phyloP scores from a whole-genome alignment of 2,888 invertebrate species.

The Andrena marginata region DNA sequence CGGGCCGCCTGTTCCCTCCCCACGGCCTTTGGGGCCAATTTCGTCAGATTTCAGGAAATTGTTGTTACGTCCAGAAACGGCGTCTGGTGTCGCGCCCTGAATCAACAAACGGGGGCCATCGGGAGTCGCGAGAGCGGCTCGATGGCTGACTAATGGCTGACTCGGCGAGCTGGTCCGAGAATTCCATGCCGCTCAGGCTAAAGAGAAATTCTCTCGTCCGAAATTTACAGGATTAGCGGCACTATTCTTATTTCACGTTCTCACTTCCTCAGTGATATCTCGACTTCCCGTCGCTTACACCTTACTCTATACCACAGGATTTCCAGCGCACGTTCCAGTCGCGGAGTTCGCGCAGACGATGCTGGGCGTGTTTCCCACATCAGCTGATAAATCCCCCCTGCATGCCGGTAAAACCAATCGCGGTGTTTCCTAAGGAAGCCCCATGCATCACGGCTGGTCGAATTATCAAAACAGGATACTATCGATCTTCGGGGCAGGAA shows the following conservation, averaged over 20 bases:
- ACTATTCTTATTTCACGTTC: no score
- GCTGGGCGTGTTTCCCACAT: background rate
- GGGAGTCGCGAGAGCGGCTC: slow-evolving; percentile 37
- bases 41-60: slow-evolving; percentile 85
- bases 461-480: slow-evolving; percentile 58
- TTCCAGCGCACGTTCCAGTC: no score
- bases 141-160: slow-evolving; percentile 26
- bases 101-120: slow-evolving; percentile 78
- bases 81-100: slow-evolving; percentile 78
- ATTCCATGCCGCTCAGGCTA: background rate
- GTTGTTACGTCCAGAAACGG: slow-evolving; percentile 82
- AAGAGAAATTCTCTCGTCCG: background rate
- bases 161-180: background rate
- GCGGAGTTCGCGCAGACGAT: background rate
- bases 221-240: no score
- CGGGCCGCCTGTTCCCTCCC: slow-evolving; percentile 48
- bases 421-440: slow-evolving; percentile 42
- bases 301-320: no score
- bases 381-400: background rate
- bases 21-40: slow-evolving; percentile 81
- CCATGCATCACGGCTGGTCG: slow-evolving; percentile 47
- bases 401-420: slow-evolving; percentile 28
- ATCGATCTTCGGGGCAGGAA: slow-evolving; percentile 49
- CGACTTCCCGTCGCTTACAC: no score
- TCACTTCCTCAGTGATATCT: no score